These are phyloP conservation scores for Neosalanx taihuensis DNA, from an alignment of 2,797 vertebrate genomes.

Conservation along the genomic window DNA sequence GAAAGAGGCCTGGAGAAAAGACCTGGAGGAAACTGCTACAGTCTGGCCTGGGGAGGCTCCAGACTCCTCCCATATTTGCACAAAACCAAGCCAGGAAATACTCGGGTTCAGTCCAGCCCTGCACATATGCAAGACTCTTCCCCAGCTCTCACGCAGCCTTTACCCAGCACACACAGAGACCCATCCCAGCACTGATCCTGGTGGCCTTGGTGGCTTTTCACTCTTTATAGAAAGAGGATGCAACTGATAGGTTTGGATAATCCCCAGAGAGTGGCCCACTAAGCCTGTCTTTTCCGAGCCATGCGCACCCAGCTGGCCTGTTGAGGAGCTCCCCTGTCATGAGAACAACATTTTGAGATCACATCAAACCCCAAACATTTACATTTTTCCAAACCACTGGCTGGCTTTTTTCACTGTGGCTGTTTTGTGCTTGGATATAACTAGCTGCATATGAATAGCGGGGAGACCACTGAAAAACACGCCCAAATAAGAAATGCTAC, in stretches of 20 bases:
- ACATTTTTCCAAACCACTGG: constrained; percentile 70
- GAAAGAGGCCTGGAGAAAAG: constrained; percentile 32
- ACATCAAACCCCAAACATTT: constrained; percentile 77
- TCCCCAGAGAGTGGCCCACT: constrained; percentile 32
- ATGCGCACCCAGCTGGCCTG: constrained; percentile 65
- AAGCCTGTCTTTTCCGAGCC: constrained; percentile 14
- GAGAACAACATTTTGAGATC: constrained; percentile 71
- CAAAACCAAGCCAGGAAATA: background rate
- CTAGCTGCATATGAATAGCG: constrained; percentile 69
- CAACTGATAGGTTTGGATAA: constrained; percentile 58
- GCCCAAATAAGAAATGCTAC: constrained; percentile 59
- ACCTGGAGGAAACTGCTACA: constrained; percentile 13
- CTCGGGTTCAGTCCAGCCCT: background rate
- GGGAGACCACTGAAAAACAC: constrained; percentile 69
- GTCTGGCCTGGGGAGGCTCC: background rate
- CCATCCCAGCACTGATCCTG: constrained; percentile 25
- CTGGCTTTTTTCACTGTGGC: constrained; percentile 58
- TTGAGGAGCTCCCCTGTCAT: constrained; percentile 68
- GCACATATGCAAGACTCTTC: constrained; percentile 15
- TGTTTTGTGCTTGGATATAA: constrained; percentile 64
- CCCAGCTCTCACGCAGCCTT: constrained; percentile 13
- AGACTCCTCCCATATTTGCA: background rate
- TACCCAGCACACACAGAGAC: constrained; percentile 16
- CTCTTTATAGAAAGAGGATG: constrained; percentile 35
- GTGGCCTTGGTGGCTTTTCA: constrained; percentile 23